Conservation (phyloP, 2,888 invertebrate species). For the Microdon myrmicae region DNA sequence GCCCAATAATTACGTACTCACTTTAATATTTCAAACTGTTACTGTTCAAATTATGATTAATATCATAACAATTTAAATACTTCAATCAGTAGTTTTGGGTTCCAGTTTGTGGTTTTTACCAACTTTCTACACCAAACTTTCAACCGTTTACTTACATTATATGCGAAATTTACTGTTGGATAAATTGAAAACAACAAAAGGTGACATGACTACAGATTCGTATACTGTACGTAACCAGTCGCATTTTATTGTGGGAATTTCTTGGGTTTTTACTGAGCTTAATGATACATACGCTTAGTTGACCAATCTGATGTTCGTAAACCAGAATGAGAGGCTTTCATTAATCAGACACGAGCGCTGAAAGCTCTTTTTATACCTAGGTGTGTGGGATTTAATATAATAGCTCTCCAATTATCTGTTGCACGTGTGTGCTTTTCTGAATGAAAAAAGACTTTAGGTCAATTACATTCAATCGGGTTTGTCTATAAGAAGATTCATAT, state of each 20-base stretch:
- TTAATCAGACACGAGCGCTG: constrained; percentile 25
- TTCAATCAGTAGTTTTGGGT: background rate
- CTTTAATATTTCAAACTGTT: no score
- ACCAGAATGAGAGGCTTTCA: constrained; percentile 35
- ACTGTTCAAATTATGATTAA: no score
- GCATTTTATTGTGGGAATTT: constrained; percentile 66
- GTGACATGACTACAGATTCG: background rate
- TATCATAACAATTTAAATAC: no score
- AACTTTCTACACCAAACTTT: background rate
- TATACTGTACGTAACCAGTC: constrained; percentile 30
- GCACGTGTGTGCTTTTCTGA: no score
- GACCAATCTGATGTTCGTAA: constrained; percentile 19
- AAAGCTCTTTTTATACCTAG: constrained; percentile 15
- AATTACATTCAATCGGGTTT: no score
- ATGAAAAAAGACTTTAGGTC: no score
- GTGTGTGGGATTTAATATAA: constrained; percentile 18
- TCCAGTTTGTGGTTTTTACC: background rate
- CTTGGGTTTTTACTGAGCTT: constrained; percentile 67
- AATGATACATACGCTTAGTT: constrained; percentile 55
- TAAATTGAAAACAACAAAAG: constrained; percentile 16
- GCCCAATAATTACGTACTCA: no score
- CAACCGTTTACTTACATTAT: background rate
- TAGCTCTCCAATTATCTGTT: no score
- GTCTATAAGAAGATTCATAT: no score
- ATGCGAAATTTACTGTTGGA: constrained; percentile 42